A percentile compares a stretch with the other conserved stretches of the same genome.
Conservation (phyloP, 2,888 invertebrate species). For the Philhelius pedissequus region DNA sequence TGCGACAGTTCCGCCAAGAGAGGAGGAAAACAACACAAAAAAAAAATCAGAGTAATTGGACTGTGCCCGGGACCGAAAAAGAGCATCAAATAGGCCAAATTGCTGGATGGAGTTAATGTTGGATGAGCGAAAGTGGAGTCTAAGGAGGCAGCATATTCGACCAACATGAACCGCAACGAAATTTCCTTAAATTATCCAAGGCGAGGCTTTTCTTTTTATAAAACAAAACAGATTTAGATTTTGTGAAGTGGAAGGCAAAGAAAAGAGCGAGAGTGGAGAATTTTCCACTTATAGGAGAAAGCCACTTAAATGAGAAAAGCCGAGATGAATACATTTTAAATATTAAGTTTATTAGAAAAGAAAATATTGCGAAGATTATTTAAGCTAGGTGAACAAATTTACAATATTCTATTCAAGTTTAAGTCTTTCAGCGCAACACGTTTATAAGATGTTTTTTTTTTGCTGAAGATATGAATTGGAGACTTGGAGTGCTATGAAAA, state of each 20-base stretch:
- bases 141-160: not conserved
- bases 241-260: slow-evolving; percentile 16
- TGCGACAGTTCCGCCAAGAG: slow-evolving; percentile 38
- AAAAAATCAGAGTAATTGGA: slow-evolving; percentile 60
- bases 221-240: not conserved
- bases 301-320: not conserved
- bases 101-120: not conserved
- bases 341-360: not conserved
- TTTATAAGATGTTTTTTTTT: no score
- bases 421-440: no score
- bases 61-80: slow-evolving; percentile 4
- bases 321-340: not conserved
- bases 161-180: slow-evolving; percentile 29
- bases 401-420: no score
- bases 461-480: no score
- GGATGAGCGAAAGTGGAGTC: not conserved
- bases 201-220: not conserved
- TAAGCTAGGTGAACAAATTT: no score
- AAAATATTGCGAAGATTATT: not conserved
- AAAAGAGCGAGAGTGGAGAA: not conserved
- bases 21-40: not conserved
- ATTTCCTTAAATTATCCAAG: slow-evolving; percentile 56
- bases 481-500: no score
- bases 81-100: not conserved
- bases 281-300: not conserved